phyloP scores from a whole-genome alignment of 1,140 invertebrate genomes.

The Muscidifurax raptorellus region DNA sequence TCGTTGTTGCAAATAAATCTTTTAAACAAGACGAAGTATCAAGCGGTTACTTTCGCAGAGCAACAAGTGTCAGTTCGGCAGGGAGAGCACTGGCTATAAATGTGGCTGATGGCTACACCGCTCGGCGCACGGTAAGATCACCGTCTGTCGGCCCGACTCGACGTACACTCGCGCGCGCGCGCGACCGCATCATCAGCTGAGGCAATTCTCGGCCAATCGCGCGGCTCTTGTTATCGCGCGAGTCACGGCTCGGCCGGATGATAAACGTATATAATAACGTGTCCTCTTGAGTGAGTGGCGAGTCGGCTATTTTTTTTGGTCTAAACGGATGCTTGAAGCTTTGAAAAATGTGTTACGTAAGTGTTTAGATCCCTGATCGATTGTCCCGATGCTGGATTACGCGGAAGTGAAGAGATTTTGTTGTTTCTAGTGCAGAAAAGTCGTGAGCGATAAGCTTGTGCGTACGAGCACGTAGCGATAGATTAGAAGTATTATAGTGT shows the following conservation, averaged over 20 bases:
- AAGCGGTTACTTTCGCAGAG: neutral
- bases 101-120: too few species aligned
- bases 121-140: neutral
- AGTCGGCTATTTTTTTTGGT: too few species aligned
- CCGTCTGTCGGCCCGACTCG: neutral
- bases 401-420: too few species aligned
- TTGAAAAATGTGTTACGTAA: too few species aligned
- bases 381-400: too few species aligned
- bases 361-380: too few species aligned
- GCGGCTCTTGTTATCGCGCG: neutral
- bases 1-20: constrained; percentile 40
- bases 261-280: neutral
- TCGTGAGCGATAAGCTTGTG: too few species aligned
- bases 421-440: too few species aligned
- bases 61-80: constrained; percentile 61
- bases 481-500: neutral
- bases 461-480: too few species aligned
- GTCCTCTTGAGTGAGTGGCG: too few species aligned
- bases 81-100: neutral
- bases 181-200: constrained; percentile 41
- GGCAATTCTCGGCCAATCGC: constrained; percentile 23
- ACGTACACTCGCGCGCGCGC: neutral
- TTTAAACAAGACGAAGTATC: neutral
- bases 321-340: too few species aligned
- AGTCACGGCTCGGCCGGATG: constrained; percentile 7